Base-by-base conservation (phyloP, 2,797 vertebrate species). In the Rhabdomys pumilio region DNA sequence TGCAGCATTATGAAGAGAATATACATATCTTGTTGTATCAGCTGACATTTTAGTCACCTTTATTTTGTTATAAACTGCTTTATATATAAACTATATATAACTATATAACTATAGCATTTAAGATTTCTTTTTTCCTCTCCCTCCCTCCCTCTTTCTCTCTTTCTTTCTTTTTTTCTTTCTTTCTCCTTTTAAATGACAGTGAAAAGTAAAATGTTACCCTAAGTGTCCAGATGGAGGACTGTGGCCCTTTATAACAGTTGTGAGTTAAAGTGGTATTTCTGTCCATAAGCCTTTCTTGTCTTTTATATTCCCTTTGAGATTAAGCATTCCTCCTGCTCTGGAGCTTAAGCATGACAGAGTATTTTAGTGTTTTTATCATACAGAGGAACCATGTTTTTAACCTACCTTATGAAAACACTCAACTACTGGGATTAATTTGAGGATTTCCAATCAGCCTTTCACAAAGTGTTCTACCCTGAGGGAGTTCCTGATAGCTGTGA, bases 351-450 rank as follows among this genome's bases (percentile, higher is more conserved):
- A n/a, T 97, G 94, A 94, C 79, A 88, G 75, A 85, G 31, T 77
- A 53, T 92, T 91, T 91, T 89, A 94, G 41, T 77, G 57, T 92
- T 69, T 91, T 41, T 94, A 34, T 95, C 29, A 38, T 96, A 53
- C 34, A 85, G 90, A 93, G 44, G 83, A 96, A 69, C 87, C 91
- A 2, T 72, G 69, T 95, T 96, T 97, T 97, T 95, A 96, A 77
- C 75, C 80, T 96, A 57, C 91, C 75, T 91, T 95, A 96, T 81
- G 97, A 93, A 97, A 97, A 94, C 53, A 77, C 79, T 94, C 53
- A 93, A 80, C 89, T 95, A 81, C 65, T 63, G 80, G 92, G 92
- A 97, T 98, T 97, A 96, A 97, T 97, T 86, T 97, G 95, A 95
- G 76, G 65, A 93, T 96, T 97, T 97, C 86, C 86, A 96, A 82